Percentiles rank a stretch among this genome's conserved stretches.
Conservation (phyloP, 2,888 invertebrate genomes). For the Suillia variegata region DNA sequence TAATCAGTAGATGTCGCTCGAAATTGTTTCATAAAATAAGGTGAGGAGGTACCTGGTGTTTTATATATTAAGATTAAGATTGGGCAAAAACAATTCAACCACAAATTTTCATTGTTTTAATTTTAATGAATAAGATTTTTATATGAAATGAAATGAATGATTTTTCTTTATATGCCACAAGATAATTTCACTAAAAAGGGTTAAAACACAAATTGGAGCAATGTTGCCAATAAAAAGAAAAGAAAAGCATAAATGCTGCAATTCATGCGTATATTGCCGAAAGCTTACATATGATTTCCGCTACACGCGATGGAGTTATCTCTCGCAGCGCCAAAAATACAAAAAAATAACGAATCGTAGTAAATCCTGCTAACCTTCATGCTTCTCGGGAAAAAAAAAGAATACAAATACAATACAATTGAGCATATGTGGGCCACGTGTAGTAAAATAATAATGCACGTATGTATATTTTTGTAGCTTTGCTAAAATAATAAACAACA, state of each 20-base stretch:
- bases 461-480: neutral
- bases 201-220: neutral
- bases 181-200: no score
- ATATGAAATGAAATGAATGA: no score
- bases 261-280: neutral
- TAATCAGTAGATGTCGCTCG: no score
- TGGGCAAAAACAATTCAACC: no score
- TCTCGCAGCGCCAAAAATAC: neutral
- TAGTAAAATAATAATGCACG: neutral
- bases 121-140: no score
- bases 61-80: no score
- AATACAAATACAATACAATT: neutral
- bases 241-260: no score
- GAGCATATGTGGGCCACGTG: neutral
- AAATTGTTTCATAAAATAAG: no score
- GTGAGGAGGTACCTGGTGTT: no score
- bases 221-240: neutral
- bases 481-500: neutral
- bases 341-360: neutral
- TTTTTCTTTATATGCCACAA: no score
- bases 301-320: slow-evolving; percentile 13
- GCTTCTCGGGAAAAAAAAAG: no score
- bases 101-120: no score
- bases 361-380: slow-evolving; percentile 2
- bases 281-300: slow-evolving; percentile 8